phyloP scores from a whole-genome alignment of 2,888 invertebrate genomes.

The Phalera bucephala region DNA sequence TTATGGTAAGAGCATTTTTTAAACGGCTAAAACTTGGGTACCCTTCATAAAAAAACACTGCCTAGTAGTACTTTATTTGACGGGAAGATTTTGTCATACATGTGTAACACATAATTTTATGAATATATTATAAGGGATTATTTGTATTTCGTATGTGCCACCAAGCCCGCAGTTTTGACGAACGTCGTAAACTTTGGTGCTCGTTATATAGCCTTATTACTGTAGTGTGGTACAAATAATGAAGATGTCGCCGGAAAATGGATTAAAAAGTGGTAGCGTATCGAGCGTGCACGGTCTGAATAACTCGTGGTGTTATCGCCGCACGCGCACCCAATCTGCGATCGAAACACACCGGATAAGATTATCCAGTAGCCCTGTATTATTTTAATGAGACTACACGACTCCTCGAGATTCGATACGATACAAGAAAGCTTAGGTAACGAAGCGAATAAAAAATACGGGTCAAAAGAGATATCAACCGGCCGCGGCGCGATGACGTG shows the following conservation, averaged over 20 bases:
- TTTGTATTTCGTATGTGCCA: constrained; percentile 51
- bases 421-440: constrained; percentile 79
- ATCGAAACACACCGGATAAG: constrained; percentile 82
- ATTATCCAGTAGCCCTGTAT: constrained; percentile 83
- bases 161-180: constrained; percentile 32
- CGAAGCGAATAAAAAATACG: constrained; percentile 74
- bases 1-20: constrained; percentile 45
- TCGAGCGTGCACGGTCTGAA: constrained; percentile 75
- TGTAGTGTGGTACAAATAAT: constrained; percentile 61
- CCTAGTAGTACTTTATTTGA: constrained; percentile 59
- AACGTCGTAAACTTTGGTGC: constrained; percentile 37
- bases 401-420: constrained; percentile 76
- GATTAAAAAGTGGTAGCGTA: constrained; percentile 73
- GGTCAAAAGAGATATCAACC: constrained; percentile 78
- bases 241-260: constrained; percentile 76
- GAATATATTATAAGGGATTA: constrained; percentile 67
- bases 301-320: constrained; percentile 77
- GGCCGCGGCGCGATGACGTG: constrained; percentile 57
- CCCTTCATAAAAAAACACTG: constrained; percentile 57
- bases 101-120: constrained; percentile 68
- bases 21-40: constrained; percentile 29
- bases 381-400: constrained; percentile 84
- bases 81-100: constrained; percentile 62
- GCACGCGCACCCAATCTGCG: constrained; percentile 82
- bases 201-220: constrained; percentile 31